Evolutionary conservation across 2,888 invertebrate species (phyloP).

Genomic region (Melanostoma scalare): DNA sequence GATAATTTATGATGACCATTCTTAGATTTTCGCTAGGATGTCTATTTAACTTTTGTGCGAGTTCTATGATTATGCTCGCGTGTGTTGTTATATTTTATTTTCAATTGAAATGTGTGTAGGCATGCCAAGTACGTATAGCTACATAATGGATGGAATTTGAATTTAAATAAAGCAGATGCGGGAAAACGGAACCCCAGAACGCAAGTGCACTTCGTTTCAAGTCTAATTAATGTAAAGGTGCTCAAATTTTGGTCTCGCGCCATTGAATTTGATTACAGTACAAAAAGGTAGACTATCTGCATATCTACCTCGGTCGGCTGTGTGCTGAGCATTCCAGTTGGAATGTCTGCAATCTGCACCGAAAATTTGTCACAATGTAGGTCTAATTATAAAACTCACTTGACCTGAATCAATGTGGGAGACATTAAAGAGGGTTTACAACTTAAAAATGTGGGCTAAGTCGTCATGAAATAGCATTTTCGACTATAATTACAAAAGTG

Average conservation of each 20-base stretch:
- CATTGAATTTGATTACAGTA: too few species aligned
- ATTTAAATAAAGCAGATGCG: slow-evolving; percentile 1
- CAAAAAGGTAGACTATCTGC: too few species aligned
- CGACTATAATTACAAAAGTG: too few species aligned
- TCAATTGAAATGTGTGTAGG: slow-evolving; percentile 53
- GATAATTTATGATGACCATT: slow-evolving; percentile 51
- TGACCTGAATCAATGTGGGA: too few species aligned
- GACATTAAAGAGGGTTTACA: too few species aligned
- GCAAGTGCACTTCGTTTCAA: slow-evolving; percentile 16
- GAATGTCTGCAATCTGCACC: too few species aligned
- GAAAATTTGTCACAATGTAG: too few species aligned
- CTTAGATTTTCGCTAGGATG: slow-evolving; percentile 27
- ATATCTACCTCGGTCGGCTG: too few species aligned
- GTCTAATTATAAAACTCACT: too few species aligned
- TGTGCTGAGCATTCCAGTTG: too few species aligned
- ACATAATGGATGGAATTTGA: slow-evolving; percentile 7
- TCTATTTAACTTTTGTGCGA: slow-evolving; percentile 23
- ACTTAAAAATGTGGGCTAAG: too few species aligned
- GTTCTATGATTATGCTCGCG: slow-evolving; percentile 39
- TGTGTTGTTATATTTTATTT: slow-evolving; percentile 54
- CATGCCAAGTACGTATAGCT: not conserved
- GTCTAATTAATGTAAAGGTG: slow-evolving; percentile 40
- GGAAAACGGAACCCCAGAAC: not conserved
- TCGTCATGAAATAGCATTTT: too few species aligned
- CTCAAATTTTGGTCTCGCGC: slow-evolving; percentile 3